phyloP scores from a whole-genome alignment of 2,797 vertebrate species.

The Notoglanidium macrostoma region DNA sequence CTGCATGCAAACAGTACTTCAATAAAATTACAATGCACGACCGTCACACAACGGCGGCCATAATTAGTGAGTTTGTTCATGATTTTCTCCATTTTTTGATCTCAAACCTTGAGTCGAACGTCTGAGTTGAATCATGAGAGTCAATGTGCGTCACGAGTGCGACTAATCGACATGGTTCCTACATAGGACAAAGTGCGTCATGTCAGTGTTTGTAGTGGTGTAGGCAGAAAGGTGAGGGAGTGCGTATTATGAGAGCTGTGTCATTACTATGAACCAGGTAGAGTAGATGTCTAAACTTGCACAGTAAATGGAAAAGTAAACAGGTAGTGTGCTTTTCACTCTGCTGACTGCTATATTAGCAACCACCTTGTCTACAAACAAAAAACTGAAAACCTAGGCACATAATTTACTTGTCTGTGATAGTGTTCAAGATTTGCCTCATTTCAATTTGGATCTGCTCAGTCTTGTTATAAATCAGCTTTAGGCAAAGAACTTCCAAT shows the following conservation, averaged over 20 bases:
- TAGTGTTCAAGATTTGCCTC: neutral
- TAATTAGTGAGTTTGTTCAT: neutral
- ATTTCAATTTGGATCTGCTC: neutral
- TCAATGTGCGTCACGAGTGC: neutral
- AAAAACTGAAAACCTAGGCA: neutral
- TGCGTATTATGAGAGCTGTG: neutral
- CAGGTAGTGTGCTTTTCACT: neutral
- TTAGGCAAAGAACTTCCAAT: neutral
- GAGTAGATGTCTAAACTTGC: neutral
- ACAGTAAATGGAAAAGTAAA: neutral
- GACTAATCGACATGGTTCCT: neutral
- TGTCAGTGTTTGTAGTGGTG: neutral
- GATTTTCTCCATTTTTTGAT: neutral
- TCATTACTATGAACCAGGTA: neutral
- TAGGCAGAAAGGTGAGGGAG: neutral
- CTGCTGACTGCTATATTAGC: neutral
- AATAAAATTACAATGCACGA: neutral
- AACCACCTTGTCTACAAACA: neutral
- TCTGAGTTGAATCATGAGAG: neutral
- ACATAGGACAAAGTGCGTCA: neutral
- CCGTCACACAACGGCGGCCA: neutral
- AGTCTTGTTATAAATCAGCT: neutral
- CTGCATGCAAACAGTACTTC: neutral
- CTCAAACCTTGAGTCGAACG: neutral
- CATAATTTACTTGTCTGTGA: neutral